Conservation (phyloP, 2,113 vertebrate species). For the Engystomops pustulosus region DNA sequence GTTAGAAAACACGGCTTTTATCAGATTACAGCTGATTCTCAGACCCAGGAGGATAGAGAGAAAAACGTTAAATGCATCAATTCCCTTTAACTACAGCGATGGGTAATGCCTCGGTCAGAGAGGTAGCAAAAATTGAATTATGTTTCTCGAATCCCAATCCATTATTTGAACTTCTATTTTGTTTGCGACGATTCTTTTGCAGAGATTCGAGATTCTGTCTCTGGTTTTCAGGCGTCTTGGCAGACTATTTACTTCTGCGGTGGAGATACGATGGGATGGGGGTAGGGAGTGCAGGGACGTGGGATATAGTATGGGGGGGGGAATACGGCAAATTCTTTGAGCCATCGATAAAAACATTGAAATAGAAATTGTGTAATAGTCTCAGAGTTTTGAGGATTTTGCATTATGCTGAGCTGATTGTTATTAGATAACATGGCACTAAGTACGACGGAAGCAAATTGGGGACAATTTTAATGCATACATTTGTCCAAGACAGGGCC, state of each 20-base stretch:
- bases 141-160: slow-evolving; percentile 51
- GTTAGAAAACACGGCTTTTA: slow-evolving; percentile 57
- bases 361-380: no score
- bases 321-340: no score
- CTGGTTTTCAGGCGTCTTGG: slow-evolving; percentile 8
- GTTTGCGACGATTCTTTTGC: slow-evolving; percentile 24
- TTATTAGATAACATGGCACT: neutral
- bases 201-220: slow-evolving; percentile 37
- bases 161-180: slow-evolving; percentile 56
- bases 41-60: slow-evolving; percentile 43
- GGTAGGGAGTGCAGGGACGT: neutral
- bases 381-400: neutral
- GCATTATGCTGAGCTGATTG: neutral
- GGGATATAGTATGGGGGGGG: neutral
- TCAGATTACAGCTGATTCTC: slow-evolving; percentile 58
- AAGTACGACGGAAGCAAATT: neutral
- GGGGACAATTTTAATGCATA: neutral
- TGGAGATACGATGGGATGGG: neutral
- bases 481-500: neutral
- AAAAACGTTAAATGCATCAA: slow-evolving; percentile 57
- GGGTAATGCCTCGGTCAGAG: slow-evolving; percentile 49
- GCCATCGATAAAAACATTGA: no score
- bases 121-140: slow-evolving; percentile 56
- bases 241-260: neutral
- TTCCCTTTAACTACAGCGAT: slow-evolving; percentile 55